Evolutionary conservation across 2,113 vertebrate species (phyloP).

Genomic region (Hippotragus niger): DNA sequence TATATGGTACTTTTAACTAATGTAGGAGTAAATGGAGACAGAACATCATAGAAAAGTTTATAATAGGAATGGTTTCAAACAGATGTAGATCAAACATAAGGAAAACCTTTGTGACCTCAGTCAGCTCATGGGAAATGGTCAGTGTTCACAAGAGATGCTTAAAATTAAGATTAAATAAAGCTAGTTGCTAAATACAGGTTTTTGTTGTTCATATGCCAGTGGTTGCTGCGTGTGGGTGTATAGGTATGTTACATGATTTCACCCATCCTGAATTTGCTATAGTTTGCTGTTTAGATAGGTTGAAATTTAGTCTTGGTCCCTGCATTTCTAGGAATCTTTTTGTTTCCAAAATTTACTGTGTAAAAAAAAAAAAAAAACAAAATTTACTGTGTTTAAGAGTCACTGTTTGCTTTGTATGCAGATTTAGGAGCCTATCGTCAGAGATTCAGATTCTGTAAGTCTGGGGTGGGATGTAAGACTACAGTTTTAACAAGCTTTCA

Average conservation of each 20-base stretch:
- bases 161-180: constrained; percentile 43
- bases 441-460: constrained; percentile 12
- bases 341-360: neutral
- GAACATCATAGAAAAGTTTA: neutral
- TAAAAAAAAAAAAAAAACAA: too few relatives aligned
- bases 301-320: constrained; percentile 12
- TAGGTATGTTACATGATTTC: neutral
- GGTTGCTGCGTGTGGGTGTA: neutral
- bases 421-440: neutral
- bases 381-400: neutral
- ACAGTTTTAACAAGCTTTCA: neutral
- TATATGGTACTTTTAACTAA: constrained; percentile 39
- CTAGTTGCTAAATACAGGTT: neutral
- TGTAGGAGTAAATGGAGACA: neutral
- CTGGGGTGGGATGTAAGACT: neutral
- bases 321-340: constrained; percentile 2
- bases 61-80: constrained; percentile 15
- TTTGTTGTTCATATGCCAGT: constrained; percentile 35
- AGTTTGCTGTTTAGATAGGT: neutral
- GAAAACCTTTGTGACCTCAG: neutral
- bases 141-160: constrained; percentile 20
- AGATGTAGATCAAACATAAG: neutral
- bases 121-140: neutral
- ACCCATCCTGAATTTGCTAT: constrained; percentile 20
- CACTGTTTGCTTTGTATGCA: neutral